Base-by-base conservation (phyloP, 2,113 vertebrate genomes). In the Cynopterus brachyotis region DNA sequence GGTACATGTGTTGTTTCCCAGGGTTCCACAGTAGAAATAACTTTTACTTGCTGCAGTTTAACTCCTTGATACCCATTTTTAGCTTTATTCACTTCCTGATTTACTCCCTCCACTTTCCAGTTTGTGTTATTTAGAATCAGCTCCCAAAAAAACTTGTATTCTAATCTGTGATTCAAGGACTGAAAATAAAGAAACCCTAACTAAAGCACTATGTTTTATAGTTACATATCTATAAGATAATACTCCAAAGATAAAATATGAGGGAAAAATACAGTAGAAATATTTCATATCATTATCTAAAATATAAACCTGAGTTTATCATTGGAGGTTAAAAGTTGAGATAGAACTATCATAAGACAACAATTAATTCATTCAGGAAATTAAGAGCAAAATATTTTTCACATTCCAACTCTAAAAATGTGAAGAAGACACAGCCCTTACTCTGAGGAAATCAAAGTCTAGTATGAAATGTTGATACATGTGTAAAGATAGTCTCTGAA, bases 291-390 rank as follows among this genome's bases (percentile, higher is more conserved):
- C 8, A 53, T 9, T 78, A 67, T 86, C 85, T 37, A 92, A 12
- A 70, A 76, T 76, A 81, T 42, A 95, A 88, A 95, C 62, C 26
- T 64, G 28, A 92, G 24, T 42, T 81, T 89, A 84, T 81, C n/a
- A 70, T 0, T 53, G 42, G 37, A 64, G 4, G 40, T 70, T 84
- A 60, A 10, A 78, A 3, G 32, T 64, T 64, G 40, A 91, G 13
- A 47, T 10, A 87, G 37, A 96, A 64, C 15, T n/a, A 89, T 70
- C 47, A 66, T 9, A 20, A 15, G 12, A 3, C 53, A 70, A 70
- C 17, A 47, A 9, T 69, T 67, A 7, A 64, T n/a, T 96, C 64
- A 69, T 53, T 60, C 1, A 47, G 50, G 59, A 81, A 89, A 94
- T 37, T 9, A 28, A 81, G 24, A 76, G 9, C 6, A 91, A 95